Base-by-base conservation (phyloP, 92 coral and sea anemone species). In the Bergia puertoricense region DNA sequence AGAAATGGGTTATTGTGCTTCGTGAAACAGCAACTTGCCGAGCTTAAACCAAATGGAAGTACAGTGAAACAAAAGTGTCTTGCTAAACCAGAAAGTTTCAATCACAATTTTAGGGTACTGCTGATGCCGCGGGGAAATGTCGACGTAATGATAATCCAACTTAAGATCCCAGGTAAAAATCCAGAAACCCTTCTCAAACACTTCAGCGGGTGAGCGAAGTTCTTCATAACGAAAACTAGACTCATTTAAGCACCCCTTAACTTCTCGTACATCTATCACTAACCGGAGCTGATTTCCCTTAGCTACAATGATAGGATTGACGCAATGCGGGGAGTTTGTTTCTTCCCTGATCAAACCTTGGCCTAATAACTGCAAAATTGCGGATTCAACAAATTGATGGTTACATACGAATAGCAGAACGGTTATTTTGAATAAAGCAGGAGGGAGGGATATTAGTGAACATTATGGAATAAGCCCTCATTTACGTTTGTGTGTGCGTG, bases 141-240 rank as follows among this genome's bases (percentile, higher is more conserved):
- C 95, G 15, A 93, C 85, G 81, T 91, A 91, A 71, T 91, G 93
- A 67, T 93, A 93, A 44, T 93, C 92, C 15, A 93, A 93, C 74
- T 82, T 89, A 72, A 92, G 81, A 76, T 91, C 96, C 91, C 94
- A 91, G 0, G 92, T 93, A 56, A 93, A 91, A 86, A 93, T 88
- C 91, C 93, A 86, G 71, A 51, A 86, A 6, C 67, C 80, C 78
- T 86, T 43, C 14, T 76, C 66, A 76, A 86, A 86, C 74, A 86
- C 41, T 50, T 86, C 65, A 37, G 89, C 62, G 57, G 46, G 77
- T 41, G 76, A 86, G 30, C 85, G 37, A 6, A 85, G 81, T 40
- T 85, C 81, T 45, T 85, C 81, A 73, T 85, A 73, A 18, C 71
- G 30, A 30, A 72, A 86, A 45, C 36, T 5, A 8, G 57, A 22